Evolutionary conservation across 2,888 invertebrate species (phyloP).

Genomic region (Calliopum simillimum): DNA sequence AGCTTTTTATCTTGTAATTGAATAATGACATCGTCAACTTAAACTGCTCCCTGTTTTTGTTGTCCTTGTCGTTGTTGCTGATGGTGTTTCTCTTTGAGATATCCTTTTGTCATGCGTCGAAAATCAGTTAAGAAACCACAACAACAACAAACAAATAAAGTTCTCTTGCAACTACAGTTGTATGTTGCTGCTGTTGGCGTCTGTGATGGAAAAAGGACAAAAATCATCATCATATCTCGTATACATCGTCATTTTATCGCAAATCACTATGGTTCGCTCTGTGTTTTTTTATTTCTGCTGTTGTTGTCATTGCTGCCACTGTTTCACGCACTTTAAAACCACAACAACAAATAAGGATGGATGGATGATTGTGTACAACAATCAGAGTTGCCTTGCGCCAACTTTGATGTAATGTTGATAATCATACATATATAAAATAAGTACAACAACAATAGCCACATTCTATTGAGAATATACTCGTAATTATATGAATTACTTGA

Average conservation of each 20-base stretch:
- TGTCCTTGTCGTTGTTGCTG: constrained; percentile 33
- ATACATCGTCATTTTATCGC: constrained; percentile 21
- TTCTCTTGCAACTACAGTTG: background rate
- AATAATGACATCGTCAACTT: constrained; percentile 62
- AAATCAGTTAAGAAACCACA: background rate
- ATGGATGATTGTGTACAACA: constrained; percentile 55
- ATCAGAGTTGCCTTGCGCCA: constrained; percentile 41
- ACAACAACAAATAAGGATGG: constrained; percentile 39
- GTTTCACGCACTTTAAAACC: constrained; percentile 32
- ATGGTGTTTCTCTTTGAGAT: constrained; percentile 26
- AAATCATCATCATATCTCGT: constrained; percentile 2
- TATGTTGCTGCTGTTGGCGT: background rate
- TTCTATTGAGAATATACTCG: constrained; percentile 59
- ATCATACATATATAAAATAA: no score
- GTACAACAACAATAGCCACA: constrained; percentile 32
- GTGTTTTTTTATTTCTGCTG: no score
- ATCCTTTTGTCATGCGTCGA: constrained; percentile 28
- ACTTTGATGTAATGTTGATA: constrained; percentile 23
- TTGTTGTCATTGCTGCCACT: background rate
- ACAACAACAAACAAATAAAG: constrained; percentile 1
- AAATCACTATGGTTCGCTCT: constrained; percentile 6
- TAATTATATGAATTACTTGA: constrained; percentile 64
- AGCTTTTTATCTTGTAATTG: constrained; percentile 62
- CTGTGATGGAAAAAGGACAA: background rate
- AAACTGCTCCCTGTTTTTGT: background rate